These are phyloP conservation scores for Chelon labrosus DNA, from an alignment of 2,797 vertebrate genomes.

Conservation along the genomic window DNA sequence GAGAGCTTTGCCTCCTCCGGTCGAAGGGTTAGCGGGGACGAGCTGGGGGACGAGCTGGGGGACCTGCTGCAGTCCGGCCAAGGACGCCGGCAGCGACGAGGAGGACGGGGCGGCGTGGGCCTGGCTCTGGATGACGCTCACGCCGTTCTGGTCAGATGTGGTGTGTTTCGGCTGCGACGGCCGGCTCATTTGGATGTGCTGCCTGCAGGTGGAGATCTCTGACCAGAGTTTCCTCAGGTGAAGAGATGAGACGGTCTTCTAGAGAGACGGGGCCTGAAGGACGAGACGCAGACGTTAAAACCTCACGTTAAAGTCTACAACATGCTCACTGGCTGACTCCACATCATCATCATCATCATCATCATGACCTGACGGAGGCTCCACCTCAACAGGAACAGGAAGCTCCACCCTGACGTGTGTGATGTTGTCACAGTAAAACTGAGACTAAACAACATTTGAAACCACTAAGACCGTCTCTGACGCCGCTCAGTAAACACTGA, in stretches of 20 bases:
- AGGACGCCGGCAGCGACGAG: slow-evolving; percentile 33
- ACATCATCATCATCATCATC: no score
- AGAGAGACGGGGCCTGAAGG: slow-evolving; percentile 11
- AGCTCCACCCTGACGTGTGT: no score
- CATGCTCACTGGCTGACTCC: no score
- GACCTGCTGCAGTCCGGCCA: slow-evolving; percentile 86
- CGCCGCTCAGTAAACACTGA: no score
- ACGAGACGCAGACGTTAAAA: neutral
- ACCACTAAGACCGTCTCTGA: no score
- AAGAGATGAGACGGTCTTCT: neutral
- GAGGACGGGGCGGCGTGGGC: slow-evolving; percentile 74
- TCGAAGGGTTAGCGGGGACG: slow-evolving; percentile 26
- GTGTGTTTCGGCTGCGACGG: slow-evolving; percentile 83
- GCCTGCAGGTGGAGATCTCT: slow-evolving; percentile 52
- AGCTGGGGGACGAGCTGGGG: slow-evolving; percentile 89
- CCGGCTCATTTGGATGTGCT: slow-evolving; percentile 93
- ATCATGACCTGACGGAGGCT: no score
- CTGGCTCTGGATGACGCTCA: slow-evolving; percentile 91
- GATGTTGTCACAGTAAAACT: no score
- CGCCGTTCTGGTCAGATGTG: slow-evolving; percentile 85
- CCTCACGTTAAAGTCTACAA: no score
- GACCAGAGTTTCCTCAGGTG: slow-evolving; percentile 55
- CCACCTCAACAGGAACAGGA: no score
- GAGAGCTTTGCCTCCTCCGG: slow-evolving; percentile 89
- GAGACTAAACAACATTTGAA: no score